Base-by-base conservation (phyloP, 2,888 invertebrate species). In the Leucoptera coffeella region DNA sequence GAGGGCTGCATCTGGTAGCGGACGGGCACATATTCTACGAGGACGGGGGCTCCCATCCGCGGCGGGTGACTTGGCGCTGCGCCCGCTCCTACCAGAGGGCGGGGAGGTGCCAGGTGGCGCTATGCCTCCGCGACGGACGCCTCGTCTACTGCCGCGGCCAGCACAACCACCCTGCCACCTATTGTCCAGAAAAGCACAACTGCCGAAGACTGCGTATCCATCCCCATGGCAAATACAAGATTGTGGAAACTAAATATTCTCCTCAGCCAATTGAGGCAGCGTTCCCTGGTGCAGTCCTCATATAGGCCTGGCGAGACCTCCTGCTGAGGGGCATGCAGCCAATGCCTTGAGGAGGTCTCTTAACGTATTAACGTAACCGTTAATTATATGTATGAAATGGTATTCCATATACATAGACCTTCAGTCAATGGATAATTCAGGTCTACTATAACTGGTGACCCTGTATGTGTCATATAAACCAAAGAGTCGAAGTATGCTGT, bases 291-390 rank as follows among this genome's bases (percentile, higher is more conserved):
- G 64, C 61, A 17, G 37, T 64, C 32, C 45, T 67, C 32, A 55
- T 67, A 42, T 67, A 67, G 67, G 67, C 65, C 60, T 67, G 67
- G 67, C 67, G 67, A 64, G 67, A 67, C 65, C 67, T 67, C 61
- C 62, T 67, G 21, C 58, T 67, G 35, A 62, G 65, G 44, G 65
- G 64, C 33, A 47, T 67, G 35, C 54, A 65, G 11, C 54, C 60
- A n/a, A n/a, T n/a, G n/a, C n/a, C n/a, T n/a, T n/a, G n/a, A n/a
- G n/a, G n/a, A n/a, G n/a, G n/a, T n/a, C n/a, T n/a, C n/a, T n/a
- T n/a, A n/a, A n/a, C n/a, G n/a, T n/a, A n/a, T n/a, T n/a, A n/a
- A n/a, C n/a, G n/a, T n/a, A n/a, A n/a, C n/a, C n/a, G n/a, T n/a
- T n/a, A n/a, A n/a, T n/a, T n/a, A n/a, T n/a, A n/a, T n/a, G n/a